Evolutionary conservation across 2,113 vertebrate species (phyloP), one percentile per base, ranked within the genome.

Genomic region (Melozone crissalis): DNA sequence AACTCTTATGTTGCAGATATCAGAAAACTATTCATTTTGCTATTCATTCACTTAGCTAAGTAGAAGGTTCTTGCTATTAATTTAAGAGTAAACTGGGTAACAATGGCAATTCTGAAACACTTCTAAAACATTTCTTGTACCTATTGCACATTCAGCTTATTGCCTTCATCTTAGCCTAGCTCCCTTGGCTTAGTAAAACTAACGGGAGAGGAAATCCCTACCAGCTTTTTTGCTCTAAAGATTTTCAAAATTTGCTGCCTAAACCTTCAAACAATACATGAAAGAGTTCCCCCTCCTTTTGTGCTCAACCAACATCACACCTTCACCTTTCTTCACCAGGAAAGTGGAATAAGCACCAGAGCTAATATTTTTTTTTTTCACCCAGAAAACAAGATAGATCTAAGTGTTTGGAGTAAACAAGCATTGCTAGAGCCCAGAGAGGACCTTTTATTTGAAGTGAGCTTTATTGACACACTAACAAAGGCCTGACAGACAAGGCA

Each of bases 401-500:
- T 58, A 67, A 95, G 85, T 31, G 39, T 74, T 77, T 85, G 61
- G 59, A 90, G 52, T 65, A 95, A 96, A 84, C 20, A 81, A 81
- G 77, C 66, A 93, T 33, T 82, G 76, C 67, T 76, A 46, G 35
- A 90, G 75, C 31, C 73, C 75, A 49, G 0, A 96, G 26, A 78
- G 52, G 61, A 88, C 72, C 79, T 89, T 95, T 93, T 66, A 91
- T 93, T 63, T 94, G 59, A 95, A 82, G 84, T 85, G 65, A 90
- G 85, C 79, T 94, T 91, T 93, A 78, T 41, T 90, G 68, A 97
- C 87, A 96, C 81, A 35, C 90, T 94, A 97, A 96, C 5, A 39
- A 87, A 94, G 84, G 75, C 78, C 88, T 89, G 86, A 90, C 71
- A 96, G 82, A 96, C 44, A 83, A 89, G 68, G 86, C 92, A 85